Evolutionary conservation across 1,140 invertebrate species (phyloP).

Genomic region (Eubasilissa regina): DNA sequence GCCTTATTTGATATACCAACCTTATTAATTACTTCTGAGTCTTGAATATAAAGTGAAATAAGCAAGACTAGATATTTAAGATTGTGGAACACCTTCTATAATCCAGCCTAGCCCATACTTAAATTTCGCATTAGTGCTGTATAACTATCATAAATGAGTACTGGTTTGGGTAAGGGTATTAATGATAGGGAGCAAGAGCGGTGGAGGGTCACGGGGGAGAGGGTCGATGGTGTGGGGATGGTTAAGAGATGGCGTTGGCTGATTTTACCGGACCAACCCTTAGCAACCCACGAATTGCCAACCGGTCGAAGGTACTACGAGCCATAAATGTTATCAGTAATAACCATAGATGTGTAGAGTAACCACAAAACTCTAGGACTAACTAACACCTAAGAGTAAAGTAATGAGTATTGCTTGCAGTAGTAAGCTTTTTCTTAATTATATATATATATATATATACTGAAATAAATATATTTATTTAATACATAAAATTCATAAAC

Average conservation of each 20-base stretch:
- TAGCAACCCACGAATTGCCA: conserved; percentile 6
- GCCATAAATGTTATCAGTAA: conserved; percentile 10
- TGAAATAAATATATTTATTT: too few relatives aligned
- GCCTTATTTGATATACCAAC: too few relatives aligned
- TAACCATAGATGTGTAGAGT: not conserved
- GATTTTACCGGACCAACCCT: conserved; percentile 21
- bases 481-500: too few relatives aligned
- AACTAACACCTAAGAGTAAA: too few relatives aligned
- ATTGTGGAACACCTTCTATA: conserved; percentile 16
- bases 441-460: too few relatives aligned
- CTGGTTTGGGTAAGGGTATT: conserved; percentile 19
- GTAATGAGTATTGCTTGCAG: too few relatives aligned
- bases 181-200: conserved; percentile 18
- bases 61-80: too few relatives aligned
- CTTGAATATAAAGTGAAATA: too few relatives aligned
- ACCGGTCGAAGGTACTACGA: not conserved
- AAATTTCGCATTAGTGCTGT: conserved; percentile 54
- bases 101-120: conserved; percentile 46
- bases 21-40: too few relatives aligned
- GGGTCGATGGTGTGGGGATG: conserved; percentile 19
- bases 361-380: too few relatives aligned
- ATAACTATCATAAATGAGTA: conserved; percentile 53
- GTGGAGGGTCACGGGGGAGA: not conserved
- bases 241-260: conserved; percentile 28
- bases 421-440: too few relatives aligned